Evolutionary conservation across 2,113 vertebrate genomes (phyloP).

Genomic region (Piprites chloris): DNA sequence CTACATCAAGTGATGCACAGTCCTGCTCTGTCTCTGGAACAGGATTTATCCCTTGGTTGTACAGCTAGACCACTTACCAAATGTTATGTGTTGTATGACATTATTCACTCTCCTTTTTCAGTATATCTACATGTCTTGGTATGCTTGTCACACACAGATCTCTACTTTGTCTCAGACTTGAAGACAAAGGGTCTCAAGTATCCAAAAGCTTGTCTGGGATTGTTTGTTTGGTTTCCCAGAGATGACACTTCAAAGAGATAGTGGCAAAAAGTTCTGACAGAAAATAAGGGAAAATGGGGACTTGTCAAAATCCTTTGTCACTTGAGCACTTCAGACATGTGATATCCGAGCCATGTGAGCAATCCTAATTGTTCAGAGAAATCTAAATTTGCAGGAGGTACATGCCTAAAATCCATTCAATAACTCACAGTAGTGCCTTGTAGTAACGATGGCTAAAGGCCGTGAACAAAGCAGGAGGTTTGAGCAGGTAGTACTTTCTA

Average conservation of each 20-base stretch:
- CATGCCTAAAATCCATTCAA: background rate
- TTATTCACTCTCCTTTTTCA: background rate
- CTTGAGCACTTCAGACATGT: background rate
- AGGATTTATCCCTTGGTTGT: background rate
- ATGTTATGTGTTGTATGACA: background rate
- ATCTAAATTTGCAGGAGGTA: background rate
- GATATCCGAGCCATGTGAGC: background rate
- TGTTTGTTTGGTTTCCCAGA: background rate
- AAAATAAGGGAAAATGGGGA: background rate
- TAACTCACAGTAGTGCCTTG: background rate
- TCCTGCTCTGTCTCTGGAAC: background rate
- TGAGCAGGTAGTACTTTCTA: background rate
- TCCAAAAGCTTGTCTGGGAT: background rate
- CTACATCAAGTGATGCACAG: fast-evolving
- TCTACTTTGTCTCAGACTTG: background rate
- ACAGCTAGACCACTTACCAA: background rate
- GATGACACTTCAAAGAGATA: background rate
- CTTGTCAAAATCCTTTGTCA: background rate
- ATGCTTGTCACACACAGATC: background rate
- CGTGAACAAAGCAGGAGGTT: background rate
- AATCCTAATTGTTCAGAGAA: background rate
- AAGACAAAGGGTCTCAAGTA: background rate
- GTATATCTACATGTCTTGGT: background rate
- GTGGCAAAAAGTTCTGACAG: background rate
- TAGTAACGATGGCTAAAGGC: background rate